Conservation (phyloP, 2,888 invertebrate genomes). For the Diaprepes abbreviatus region DNA sequence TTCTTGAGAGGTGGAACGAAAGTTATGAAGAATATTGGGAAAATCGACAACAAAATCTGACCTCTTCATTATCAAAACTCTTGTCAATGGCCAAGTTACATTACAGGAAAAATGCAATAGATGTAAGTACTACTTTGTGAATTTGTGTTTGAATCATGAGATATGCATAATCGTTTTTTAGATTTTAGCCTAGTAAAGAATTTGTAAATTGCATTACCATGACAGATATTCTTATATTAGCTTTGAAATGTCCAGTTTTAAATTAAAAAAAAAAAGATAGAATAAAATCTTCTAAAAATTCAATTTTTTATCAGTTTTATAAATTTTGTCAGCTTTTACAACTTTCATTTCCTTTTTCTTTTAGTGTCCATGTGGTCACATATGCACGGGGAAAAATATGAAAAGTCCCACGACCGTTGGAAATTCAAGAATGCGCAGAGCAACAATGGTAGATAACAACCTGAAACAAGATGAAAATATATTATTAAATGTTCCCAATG, state of each 20-base stretch:
- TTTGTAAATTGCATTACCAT: too few relatives aligned
- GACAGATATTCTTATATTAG: too few relatives aligned
- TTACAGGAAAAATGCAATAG: slow-evolving; percentile 64
- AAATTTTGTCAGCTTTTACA: too few relatives aligned
- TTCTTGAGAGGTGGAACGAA: slow-evolving; percentile 48
- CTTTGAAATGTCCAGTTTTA: too few relatives aligned
- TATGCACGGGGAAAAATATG: slow-evolving; percentile 64
- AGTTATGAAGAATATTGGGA: slow-evolving; percentile 30
- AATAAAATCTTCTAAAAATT: too few relatives aligned
- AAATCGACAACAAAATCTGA: slow-evolving; percentile 51
- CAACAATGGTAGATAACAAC: slow-evolving; percentile 1
- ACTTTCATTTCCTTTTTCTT: too few relatives aligned
- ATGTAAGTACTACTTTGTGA: slow-evolving; percentile 50
- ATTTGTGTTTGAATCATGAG: too few relatives aligned
- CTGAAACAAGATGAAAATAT: background rate
- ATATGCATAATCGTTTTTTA: too few relatives aligned
- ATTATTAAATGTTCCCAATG: slow-evolving; percentile 1
- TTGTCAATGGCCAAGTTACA: slow-evolving; percentile 71
- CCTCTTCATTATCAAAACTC: slow-evolving; percentile 70
- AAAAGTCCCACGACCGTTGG: slow-evolving; percentile 25
- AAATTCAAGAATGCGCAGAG: slow-evolving; percentile 6
- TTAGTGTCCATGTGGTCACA: slow-evolving; percentile 72
- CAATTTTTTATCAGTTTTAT: too few relatives aligned
- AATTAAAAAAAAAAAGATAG: too few relatives aligned
- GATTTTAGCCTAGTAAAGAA: too few relatives aligned